Evolutionary conservation across 2,113 vertebrate genomes (phyloP).

Genomic region (Megaleporinus macrocephalus): DNA sequence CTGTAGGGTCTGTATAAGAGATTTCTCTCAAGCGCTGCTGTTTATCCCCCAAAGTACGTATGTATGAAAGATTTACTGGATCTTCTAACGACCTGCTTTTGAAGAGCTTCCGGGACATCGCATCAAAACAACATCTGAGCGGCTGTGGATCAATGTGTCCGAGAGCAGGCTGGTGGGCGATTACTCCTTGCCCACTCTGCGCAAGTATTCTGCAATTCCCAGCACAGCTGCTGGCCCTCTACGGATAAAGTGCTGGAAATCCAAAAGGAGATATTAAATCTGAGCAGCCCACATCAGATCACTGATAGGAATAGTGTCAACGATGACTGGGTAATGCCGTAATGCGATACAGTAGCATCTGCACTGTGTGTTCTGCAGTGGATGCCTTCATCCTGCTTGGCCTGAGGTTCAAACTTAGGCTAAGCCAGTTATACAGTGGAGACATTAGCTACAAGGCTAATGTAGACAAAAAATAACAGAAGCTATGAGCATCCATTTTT

Average conservation of each 20-base stretch:
- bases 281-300: not conserved
- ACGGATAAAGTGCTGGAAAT: conserved; percentile 9
- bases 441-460: too few species aligned
- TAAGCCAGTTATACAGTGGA: not conserved
- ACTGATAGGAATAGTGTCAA: not conserved
- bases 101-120: not conserved
- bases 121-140: not conserved
- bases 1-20: not conserved
- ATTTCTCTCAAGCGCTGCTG: not conserved
- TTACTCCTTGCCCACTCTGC: not conserved
- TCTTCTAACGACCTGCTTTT: not conserved
- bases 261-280: conserved; percentile 26
- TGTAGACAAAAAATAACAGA: too few species aligned
- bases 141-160: not conserved
- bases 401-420: not conserved
- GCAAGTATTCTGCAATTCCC: not conserved
- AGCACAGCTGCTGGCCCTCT: not conserved
- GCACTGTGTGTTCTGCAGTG: not conserved
- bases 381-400: not conserved
- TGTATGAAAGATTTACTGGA: conserved; percentile 6
- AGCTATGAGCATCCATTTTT: too few species aligned
- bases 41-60: not conserved
- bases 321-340: not conserved
- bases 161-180: not conserved
- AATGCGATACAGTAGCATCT: not conserved